Evolutionary conservation across 2,113 vertebrate species (phyloP).

Genomic region (Rhabdornis inornatus): DNA sequence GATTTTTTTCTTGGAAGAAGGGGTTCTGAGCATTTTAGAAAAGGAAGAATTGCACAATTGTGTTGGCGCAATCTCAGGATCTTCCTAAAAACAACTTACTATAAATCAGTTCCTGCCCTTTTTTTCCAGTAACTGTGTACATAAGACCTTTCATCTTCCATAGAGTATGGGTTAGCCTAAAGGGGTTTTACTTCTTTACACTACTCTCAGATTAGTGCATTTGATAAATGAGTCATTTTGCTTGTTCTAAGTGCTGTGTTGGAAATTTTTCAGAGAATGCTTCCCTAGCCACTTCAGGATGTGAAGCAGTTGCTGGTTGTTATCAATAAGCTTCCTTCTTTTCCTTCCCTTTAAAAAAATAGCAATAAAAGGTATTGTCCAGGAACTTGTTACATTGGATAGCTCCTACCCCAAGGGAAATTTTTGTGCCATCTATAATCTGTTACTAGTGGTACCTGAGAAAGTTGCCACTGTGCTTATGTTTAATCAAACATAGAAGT

Average conservation of each 20-base stretch:
- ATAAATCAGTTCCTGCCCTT: neutral
- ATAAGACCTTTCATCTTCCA: neutral
- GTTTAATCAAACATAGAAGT: neutral
- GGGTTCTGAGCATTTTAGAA: neutral
- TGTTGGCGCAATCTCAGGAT: neutral
- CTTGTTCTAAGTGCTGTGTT: neutral
- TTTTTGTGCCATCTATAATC: neutral
- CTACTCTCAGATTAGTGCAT: neutral
- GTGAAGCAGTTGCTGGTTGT: neutral
- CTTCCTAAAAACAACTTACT: neutral
- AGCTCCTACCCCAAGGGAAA: neutral
- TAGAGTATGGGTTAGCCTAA: neutral
- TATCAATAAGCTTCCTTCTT: neutral
- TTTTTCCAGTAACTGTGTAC: neutral
- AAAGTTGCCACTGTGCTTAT: neutral
- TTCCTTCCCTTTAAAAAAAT: neutral
- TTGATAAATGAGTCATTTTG: neutral
- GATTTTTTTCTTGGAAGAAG: neutral
- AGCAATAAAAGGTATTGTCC: neutral
- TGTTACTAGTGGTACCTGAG: neutral
- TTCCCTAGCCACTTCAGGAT: neutral
- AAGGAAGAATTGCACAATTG: neutral
- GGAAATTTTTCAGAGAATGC: neutral
- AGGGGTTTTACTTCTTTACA: neutral
- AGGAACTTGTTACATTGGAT: neutral